Base-by-base conservation (phyloP, 2,113 vertebrate genomes). In the Oenanthe oenanthe region DNA sequence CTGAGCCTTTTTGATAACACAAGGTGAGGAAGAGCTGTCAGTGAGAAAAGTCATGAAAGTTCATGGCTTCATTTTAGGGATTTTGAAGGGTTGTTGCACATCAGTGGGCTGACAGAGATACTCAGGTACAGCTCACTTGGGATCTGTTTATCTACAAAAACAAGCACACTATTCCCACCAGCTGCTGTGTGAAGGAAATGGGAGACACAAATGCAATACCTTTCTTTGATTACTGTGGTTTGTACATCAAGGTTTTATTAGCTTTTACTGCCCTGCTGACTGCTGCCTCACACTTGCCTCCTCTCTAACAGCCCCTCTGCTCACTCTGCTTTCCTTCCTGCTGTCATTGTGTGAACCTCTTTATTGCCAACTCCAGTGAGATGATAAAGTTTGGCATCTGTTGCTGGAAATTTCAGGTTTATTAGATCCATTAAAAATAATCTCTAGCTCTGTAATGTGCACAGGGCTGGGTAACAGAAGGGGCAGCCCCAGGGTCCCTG, bases 221-320 rank as follows among this genome's bases (percentile, higher is more conserved):
- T 83, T 48, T 71, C 92, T 70, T 94, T 94, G 79, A 77, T 90
- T 67, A 81, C 8, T 57, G 48, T 84, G 80, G 79, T 75, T 90
- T 88, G 53, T 84, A 83, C 85, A 75, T 74, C 60, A 67, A 86
- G 70, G 53, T 78, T 96, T 96, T 92, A 90, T 90, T 71, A 81
- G 68, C n/a, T 96, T 96, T 96, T 86, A 93, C 65, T 94, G 94
- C 82, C 75, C 53, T 80, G 13, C 90, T 92, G 85, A 54, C 66
- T 76, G 54, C 92, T 62, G 47, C 56, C 50, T 83, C 85, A 47
- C 7, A 7, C 81, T 43, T 26, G 11, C 47, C 43, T 93, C 72
- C 29, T 60, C 72, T 32, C 60, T 88, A 86, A 81, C 2, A 6
- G 31, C 72, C 61, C 43, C 68, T 83, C 88, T 90, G 75, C 60